Evolutionary conservation across 2,888 invertebrate genomes (phyloP).

Genomic region (Cantharis flavilabris): DNA sequence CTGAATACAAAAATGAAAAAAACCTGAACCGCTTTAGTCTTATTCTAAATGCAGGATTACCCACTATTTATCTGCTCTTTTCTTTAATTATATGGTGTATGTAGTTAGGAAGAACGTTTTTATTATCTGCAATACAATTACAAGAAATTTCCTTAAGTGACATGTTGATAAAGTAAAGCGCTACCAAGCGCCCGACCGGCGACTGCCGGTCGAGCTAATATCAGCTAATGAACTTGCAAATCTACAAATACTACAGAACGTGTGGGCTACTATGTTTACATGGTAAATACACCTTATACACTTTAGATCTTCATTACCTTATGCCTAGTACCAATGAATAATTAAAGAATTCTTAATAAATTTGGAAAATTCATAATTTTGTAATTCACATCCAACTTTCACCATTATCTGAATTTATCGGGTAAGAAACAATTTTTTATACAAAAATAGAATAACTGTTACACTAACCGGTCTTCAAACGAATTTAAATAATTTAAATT

Average conservation of each 20-base stretch:
- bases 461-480: slow-evolving; percentile 47
- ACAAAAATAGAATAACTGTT: slow-evolving; percentile 39
- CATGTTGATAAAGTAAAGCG: slow-evolving; percentile 45
- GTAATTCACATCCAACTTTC: slow-evolving; percentile 34
- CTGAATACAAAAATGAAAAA: background rate
- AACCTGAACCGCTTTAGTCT: background rate
- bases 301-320: background rate
- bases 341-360: background rate
- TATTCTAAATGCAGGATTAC: background rate
- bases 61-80: background rate
- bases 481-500: slow-evolving; percentile 52
- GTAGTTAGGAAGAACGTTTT: background rate
- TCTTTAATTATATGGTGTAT: background rate
- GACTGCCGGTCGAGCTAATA: slow-evolving; percentile 38
- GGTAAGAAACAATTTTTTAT: slow-evolving; percentile 35
- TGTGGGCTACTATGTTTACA: slow-evolving; percentile 39
- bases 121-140: background rate
- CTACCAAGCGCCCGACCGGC: slow-evolving; percentile 38
- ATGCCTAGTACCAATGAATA: background rate
- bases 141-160: slow-evolving; percentile 40
- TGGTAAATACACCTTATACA: slow-evolving; percentile 10
- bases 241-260: slow-evolving; percentile 43
- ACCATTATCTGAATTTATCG: slow-evolving; percentile 52
- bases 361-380: background rate
- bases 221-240: slow-evolving; percentile 50